Conservation (phyloP, 2,888 invertebrate species). For the Lingula anatina region DNA sequence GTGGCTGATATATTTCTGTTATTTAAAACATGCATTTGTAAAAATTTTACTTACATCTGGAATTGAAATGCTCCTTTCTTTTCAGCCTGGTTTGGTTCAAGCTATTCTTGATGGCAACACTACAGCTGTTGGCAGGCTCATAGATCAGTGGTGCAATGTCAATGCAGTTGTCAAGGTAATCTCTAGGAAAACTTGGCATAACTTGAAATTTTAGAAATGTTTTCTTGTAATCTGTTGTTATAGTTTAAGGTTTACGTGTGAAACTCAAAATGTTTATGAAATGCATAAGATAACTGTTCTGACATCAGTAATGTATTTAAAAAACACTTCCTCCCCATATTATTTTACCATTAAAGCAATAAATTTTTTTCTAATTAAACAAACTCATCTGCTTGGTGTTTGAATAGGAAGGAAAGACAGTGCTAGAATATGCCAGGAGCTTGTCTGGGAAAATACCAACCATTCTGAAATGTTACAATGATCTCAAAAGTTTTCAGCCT, state of each 20-base stretch:
- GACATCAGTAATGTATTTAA: too few species aligned
- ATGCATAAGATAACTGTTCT: too few species aligned
- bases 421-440: slow-evolving; percentile 20
- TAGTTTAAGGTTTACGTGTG: too few species aligned
- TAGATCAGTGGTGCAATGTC: slow-evolving; percentile 28
- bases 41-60: neutral
- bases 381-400: neutral
- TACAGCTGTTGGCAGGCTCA: slow-evolving; percentile 17
- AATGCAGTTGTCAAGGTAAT: slow-evolving; percentile 27
- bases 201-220: too few species aligned
- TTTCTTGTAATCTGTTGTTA: too few species aligned
- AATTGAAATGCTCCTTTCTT: neutral
- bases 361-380: neutral
- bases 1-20: too few species aligned
- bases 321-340: too few species aligned
- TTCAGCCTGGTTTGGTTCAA: slow-evolving; percentile 28
- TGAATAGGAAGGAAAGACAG: slow-evolving; percentile 23
- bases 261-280: too few species aligned
- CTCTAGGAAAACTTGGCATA: neutral
- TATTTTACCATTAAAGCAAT: too few species aligned
- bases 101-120: slow-evolving; percentile 21
- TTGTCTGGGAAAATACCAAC: slow-evolving; percentile 7
- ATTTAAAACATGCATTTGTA: too few species aligned
- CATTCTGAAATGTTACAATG: slow-evolving; percentile 17
- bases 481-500: slow-evolving; percentile 22